These are phyloP conservation scores for Eublepharis macularius DNA, from an alignment of 2,113 vertebrate genomes.

Conservation along the genomic window DNA sequence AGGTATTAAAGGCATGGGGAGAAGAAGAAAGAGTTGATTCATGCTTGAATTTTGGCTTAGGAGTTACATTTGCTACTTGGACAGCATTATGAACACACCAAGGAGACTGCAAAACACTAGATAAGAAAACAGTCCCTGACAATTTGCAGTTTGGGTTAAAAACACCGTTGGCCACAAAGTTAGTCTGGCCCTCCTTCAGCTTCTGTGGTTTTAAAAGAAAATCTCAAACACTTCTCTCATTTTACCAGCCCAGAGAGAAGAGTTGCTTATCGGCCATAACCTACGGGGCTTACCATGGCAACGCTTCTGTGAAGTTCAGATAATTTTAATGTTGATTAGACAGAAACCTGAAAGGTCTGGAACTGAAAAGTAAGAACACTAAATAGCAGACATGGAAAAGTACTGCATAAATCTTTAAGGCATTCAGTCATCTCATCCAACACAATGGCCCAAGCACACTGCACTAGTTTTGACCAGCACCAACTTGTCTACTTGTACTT, in stretches of 20 bases:
- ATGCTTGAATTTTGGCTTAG: background rate
- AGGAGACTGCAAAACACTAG: no score
- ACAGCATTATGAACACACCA: background rate
- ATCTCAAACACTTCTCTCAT: background rate
- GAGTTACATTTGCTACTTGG: background rate
- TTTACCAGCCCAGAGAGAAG: background rate
- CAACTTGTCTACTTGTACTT: background rate
- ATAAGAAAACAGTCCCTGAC: background rate
- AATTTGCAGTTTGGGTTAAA: background rate
- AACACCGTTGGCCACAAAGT: background rate
- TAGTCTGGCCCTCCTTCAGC: background rate
- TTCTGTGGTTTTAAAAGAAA: background rate
- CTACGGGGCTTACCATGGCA: background rate
- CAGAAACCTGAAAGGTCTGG: slow-evolving; percentile 9
- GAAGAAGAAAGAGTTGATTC: slow-evolving; percentile 10
- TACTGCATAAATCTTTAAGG: background rate
- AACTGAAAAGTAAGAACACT: background rate
- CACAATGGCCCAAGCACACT: background rate
- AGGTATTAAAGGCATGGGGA: background rate
- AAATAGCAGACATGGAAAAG: background rate
- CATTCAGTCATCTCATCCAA: background rate
- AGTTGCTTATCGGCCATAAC: background rate
- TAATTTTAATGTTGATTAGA: slow-evolving; percentile 3
- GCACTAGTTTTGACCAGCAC: background rate
- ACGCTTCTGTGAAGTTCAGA: background rate